Base-by-base conservation (phyloP, 2,113 vertebrate species). In the Psittacula cyanocephala region DNA sequence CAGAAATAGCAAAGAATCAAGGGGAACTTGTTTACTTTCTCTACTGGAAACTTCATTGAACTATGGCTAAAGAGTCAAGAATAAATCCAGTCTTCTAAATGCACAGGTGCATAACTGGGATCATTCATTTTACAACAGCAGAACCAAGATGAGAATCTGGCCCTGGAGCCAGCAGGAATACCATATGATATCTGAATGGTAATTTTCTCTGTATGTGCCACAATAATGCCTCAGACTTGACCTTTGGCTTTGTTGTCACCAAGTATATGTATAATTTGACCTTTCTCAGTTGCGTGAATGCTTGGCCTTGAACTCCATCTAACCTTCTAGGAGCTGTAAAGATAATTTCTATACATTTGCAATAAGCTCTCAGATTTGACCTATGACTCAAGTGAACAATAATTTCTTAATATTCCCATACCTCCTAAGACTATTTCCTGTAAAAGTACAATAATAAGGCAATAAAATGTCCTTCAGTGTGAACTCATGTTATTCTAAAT, bases 181-280 rank as follows among this genome's bases (percentile, higher is more conserved):
- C 83, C 80, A 93, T 89, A 79, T 91, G 91, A 96, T 95, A 95
- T 91, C 93, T 96, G 92, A 96, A 95, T 79, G 81, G 96, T 49
- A 96, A 94, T 97, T 95, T 96, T 96, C 93, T 86, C 93, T 96
- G 53, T 88, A 63, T 93, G 89, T 89, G 70, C 93, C 87, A 96
- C 95, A 93, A 89, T 94, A 95, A 92, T 92, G 83, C 89, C 86
- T 92, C 92, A 91, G 92, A 91, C 88, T 70, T 89, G 95, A 96
- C 93, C 96, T 94, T 89, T 96, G 93, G 70, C 94, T 95, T 95
- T 96, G 91, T 96, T 96, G 95, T 94, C 96, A 96, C 95, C 96
- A 91, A 92, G 86, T 91, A 96, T 92, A 95, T 79, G 95, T 94
- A 95, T 94, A 94, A 96, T 96, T 94, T 91, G 93, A 92, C 96